A percentile compares a stretch with the other conserved stretches of the same genome.
Evolutionary conservation across 92 coral and sea anemone species (phyloP).

Genomic region (Ricordea florida): DNA sequence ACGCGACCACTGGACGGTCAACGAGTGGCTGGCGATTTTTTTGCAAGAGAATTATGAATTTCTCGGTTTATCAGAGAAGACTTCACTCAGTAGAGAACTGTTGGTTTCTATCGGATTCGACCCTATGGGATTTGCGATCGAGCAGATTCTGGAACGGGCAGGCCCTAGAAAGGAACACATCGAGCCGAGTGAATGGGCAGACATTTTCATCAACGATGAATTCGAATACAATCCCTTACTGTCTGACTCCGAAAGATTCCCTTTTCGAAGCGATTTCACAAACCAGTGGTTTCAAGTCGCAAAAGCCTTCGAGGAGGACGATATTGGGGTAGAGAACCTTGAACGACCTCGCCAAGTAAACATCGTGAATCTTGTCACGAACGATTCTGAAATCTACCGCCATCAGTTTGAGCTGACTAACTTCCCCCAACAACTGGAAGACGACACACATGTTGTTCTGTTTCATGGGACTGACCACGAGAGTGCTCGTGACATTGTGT

Average conservation of each 20-base stretch:
- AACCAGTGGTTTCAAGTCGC: slow-evolving; percentile 19
- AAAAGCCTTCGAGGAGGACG: neutral
- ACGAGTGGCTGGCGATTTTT: slow-evolving; percentile 40
- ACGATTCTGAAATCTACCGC: neutral
- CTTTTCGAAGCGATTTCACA: neutral
- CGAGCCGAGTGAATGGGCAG: slow-evolving; percentile 42
- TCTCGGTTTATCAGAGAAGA: neutral
- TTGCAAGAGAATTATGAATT: slow-evolving; percentile 11
- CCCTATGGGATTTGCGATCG: neutral
- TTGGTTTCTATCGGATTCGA: slow-evolving; percentile 53
- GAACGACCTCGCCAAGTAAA: neutral
- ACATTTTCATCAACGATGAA: slow-evolving; percentile 46
- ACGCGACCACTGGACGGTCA: slow-evolving; percentile 10
- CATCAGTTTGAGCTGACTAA: neutral
- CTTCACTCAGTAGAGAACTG: neutral
- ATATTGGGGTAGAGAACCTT: neutral
- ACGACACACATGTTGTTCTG: neutral
- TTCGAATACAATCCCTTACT: slow-evolving; percentile 47
- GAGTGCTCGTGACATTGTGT: slow-evolving; percentile 51
- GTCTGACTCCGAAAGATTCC: slow-evolving; percentile 13
- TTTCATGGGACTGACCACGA: slow-evolving; percentile 74
- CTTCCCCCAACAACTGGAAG: neutral
- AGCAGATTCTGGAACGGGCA: slow-evolving; percentile 18
- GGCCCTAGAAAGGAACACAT: slow-evolving; percentile 15
- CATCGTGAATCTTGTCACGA: slow-evolving; percentile 26